A percentile compares a stretch with the other conserved stretches of the same genome.
phyloP scores from a whole-genome alignment of 1,140 invertebrate species.

The Zaprionus africanus region DNA sequence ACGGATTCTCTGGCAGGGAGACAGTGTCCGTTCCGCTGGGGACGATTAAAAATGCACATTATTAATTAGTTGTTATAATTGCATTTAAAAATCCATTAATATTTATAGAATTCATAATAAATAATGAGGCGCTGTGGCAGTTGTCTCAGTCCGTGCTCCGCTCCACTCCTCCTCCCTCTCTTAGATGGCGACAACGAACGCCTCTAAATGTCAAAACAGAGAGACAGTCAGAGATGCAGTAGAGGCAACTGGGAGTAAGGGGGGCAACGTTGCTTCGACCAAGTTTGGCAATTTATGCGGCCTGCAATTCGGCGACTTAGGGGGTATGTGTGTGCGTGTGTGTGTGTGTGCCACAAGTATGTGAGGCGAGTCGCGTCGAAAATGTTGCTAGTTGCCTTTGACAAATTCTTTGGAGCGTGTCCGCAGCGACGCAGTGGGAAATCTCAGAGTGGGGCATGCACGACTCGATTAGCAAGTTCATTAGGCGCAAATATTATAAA shows the following conservation, averaged over 20 bases:
- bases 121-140: conserved; percentile 70
- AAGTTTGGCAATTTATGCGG: conserved; percentile 80
- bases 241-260: not conserved
- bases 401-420: conserved; percentile 75
- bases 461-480: conserved; percentile 2
- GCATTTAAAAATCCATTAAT: conserved; percentile 84
- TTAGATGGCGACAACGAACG: conserved; percentile 61
- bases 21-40: conserved; percentile 38
- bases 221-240: conserved; percentile 26
- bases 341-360: conserved; percentile 74
- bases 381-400: conserved; percentile 65
- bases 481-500: not conserved
- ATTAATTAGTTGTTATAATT: conserved; percentile 84
- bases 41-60: conserved; percentile 82
- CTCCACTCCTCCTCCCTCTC: not conserved
- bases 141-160: not conserved
- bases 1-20: conserved; percentile 11
- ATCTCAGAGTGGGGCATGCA: conserved; percentile 44
- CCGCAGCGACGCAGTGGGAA: conserved; percentile 14
- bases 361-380: conserved; percentile 55
- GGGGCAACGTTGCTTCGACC: conserved; percentile 24
- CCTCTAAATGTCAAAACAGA: conserved; percentile 76
- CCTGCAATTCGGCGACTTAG: conserved; percentile 48
- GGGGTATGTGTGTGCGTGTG: conserved; percentile 43
- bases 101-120: conserved; percentile 84